phyloP scores from a whole-genome alignment of 2,113 vertebrate species.

The Actinemys pallida region DNA sequence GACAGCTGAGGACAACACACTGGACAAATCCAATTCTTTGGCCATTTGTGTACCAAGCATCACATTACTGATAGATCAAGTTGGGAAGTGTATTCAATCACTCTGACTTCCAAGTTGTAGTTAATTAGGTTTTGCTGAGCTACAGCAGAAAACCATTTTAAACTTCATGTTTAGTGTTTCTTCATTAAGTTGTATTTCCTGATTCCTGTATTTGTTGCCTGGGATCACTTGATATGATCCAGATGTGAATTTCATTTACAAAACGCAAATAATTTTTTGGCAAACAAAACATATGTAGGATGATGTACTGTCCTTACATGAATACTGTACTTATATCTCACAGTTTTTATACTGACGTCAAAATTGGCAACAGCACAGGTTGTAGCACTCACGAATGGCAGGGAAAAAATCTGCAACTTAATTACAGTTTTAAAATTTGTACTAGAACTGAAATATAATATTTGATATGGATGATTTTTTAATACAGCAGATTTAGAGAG shows the following conservation, averaged over 20 bases:
- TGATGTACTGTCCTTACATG: neutral
- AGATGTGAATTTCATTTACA: conserved; percentile 1
- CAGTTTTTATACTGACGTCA: neutral
- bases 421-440: conserved; percentile 16
- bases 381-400: neutral
- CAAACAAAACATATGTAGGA: neutral
- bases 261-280: conserved; percentile 1
- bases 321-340: neutral
- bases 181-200: neutral
- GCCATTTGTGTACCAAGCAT: conserved; percentile 31
- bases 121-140: conserved; percentile 56
- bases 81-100: conserved; percentile 49
- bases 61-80: conserved; percentile 56
- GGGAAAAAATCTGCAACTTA: neutral
- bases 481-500: neutral
- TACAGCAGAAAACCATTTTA: conserved; percentile 31
- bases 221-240: neutral
- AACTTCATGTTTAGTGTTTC: neutral
- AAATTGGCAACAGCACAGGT: neutral
- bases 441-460: neutral
- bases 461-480: neutral
- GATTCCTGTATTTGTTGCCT: neutral
- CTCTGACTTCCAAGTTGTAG: conserved; percentile 14
- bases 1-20: conserved; percentile 55
- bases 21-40: conserved; percentile 62